Conservation (phyloP, 2,113 vertebrate species). For the Proteles cristata region DNA sequence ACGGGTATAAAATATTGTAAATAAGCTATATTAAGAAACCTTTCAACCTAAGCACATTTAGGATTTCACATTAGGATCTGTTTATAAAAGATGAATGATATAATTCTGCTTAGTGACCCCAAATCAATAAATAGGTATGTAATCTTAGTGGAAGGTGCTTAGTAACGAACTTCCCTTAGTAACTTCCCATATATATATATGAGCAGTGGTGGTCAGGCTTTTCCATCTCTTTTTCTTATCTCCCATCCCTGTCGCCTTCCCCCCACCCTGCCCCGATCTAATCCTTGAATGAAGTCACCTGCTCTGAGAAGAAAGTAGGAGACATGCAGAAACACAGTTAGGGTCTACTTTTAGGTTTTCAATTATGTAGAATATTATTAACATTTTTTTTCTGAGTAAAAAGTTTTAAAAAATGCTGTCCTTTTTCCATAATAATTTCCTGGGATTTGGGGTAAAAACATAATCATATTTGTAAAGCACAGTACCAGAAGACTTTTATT, state of each 20-base stretch:
- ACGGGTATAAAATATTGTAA: not conserved
- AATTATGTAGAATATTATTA: not conserved
- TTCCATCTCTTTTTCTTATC: not conserved
- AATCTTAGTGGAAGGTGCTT: not conserved
- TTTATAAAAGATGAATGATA: not conserved
- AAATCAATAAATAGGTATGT: not conserved
- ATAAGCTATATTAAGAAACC: not conserved
- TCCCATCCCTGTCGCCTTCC: not conserved
- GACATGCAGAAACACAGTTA: not conserved
- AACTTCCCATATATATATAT: not conserved
- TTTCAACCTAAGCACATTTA: not conserved
- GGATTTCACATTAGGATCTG: not conserved
- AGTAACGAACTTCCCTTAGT: not conserved
- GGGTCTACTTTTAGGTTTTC: not conserved
- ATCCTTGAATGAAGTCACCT: not conserved
- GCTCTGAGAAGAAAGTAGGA: not conserved
- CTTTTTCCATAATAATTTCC: not conserved
- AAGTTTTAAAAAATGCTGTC: not conserved
- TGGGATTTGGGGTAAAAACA: not conserved
- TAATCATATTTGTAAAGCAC: not conserved
- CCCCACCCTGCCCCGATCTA: not conserved
- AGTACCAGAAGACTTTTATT: not conserved
- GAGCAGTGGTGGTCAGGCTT: not conserved
- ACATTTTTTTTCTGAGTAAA: not conserved
- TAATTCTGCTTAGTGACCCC: not conserved